phyloP scores from a whole-genome alignment of 2,888 invertebrate genomes.

The Xestoiulus laeticollis region DNA sequence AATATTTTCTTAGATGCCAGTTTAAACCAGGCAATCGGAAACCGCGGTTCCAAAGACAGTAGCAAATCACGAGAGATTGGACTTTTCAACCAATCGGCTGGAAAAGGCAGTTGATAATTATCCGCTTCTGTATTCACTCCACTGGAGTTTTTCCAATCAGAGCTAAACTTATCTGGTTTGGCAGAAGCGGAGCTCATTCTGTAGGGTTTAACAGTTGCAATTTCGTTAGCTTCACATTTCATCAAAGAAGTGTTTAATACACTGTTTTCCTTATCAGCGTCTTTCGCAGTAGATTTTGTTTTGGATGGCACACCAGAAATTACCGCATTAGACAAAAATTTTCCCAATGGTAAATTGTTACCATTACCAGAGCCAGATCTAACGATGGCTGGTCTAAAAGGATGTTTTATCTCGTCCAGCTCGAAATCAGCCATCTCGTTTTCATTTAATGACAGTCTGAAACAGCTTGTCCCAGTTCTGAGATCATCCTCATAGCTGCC shows the following conservation, averaged over 20 bases:
- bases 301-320: neutral
- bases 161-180: neutral
- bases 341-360: neutral
- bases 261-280: neutral
- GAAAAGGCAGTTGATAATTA: neutral
- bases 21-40: slow-evolving; percentile 40
- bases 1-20: neutral
- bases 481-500: neutral
- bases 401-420: neutral
- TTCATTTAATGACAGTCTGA: neutral
- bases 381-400: neutral
- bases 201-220: neutral
- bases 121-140: neutral
- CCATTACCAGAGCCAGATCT: neutral
- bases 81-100: slow-evolving; percentile 47
- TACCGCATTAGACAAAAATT: neutral
- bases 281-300: neutral
- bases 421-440: neutral
- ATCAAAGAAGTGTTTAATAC: neutral
- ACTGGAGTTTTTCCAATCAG: neutral
- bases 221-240: neutral
- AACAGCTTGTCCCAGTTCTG: neutral
- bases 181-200: neutral
- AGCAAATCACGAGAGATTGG: slow-evolving; percentile 13
- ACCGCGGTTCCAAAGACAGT: neutral